Evolutionary conservation across 2,797 vertebrate species (phyloP), one percentile per base, ranked within the genome.

Genomic region (Sebastes vulpes): DNA sequence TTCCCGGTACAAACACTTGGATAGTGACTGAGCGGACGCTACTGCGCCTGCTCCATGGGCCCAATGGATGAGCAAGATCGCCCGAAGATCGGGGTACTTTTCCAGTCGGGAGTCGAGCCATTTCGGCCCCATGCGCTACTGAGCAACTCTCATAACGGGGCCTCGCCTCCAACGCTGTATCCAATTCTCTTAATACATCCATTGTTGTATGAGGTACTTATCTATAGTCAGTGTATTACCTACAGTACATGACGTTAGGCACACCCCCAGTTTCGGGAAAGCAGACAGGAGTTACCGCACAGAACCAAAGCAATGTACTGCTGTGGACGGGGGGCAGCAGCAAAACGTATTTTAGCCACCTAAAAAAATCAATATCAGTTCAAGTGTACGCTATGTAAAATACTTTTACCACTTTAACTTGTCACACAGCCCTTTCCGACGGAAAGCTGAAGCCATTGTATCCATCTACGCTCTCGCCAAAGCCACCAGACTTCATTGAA

Each of bases 81-180:
- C 38, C 38, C 12, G 38, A 16, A 16, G 14, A 42, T 42, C 12
- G 0, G 38, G 38, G 5, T 6, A 42, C 35, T 38, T 12, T 38
- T 42, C 38, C 38, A 42, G 38, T 38, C 11, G 1, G 35, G 35
- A 38, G 35, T 38, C 35, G 35, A 38, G 35, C 35, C 1, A 38
- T 38, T 2, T 38, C 11, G 2, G 35, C 35, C 0, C 0, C 35
- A 38, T 38, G 11, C 11, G 1, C 35, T 38, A 14, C 35, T 38
- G 35, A 38, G 35, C 35, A 38, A 38, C 35, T 38, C 35, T 38
- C 35, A 38, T 38, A 42, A 1, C 14, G 14, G 38, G 38, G 0
- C 38, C 14, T 1, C 38, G 38, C 38, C 1, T 42, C 38, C 38
- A 42, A 16, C 14, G 14, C 5, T 16, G 38, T 16, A 3, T 42